Evolutionary conservation across 2,113 vertebrate genomes (phyloP).

Genomic region (Channa maculata): DNA sequence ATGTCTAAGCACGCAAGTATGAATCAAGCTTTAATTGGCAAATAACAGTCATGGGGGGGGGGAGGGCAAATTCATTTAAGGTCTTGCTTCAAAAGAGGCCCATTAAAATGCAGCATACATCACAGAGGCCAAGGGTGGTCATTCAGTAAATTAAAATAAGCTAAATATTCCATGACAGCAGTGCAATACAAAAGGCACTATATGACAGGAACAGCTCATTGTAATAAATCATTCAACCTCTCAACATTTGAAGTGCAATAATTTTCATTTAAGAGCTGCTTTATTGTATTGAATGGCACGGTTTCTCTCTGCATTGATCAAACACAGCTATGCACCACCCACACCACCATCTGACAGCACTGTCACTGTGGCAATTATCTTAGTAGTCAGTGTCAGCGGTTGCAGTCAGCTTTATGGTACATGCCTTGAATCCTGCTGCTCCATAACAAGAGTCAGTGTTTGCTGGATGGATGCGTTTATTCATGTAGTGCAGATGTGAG

Average conservation of each 20-base stretch:
- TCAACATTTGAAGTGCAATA: slow-evolving; percentile 67
- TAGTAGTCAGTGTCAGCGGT: slow-evolving; percentile 64
- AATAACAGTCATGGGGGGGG: too few relatives aligned
- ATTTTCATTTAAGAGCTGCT: slow-evolving; percentile 68
- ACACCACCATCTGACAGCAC: slow-evolving; percentile 66
- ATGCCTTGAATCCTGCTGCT: slow-evolving; percentile 55
- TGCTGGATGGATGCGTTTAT: slow-evolving; percentile 40
- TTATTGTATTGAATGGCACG: slow-evolving; percentile 69
- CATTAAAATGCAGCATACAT: slow-evolving; percentile 56
- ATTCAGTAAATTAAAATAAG: slow-evolving; percentile 60
- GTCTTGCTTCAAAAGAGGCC: slow-evolving; percentile 43
- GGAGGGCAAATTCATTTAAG: slow-evolving; percentile 40
- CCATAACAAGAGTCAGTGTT: slow-evolving; percentile 7
- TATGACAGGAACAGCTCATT: slow-evolving; percentile 62
- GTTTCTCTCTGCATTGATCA: slow-evolving; percentile 67
- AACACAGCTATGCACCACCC: slow-evolving; percentile 61
- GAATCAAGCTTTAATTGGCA: too few relatives aligned
- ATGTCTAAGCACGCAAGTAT: too few relatives aligned
- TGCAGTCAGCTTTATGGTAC: slow-evolving; percentile 69
- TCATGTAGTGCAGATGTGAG: slow-evolving; percentile 36
- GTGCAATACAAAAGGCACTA: slow-evolving; percentile 48
- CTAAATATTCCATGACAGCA: slow-evolving; percentile 63
- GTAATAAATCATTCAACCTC: slow-evolving; percentile 68
- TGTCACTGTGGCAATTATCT: slow-evolving; percentile 71
- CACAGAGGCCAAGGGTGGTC: slow-evolving; percentile 51